These are phyloP conservation scores for Poecilia picta DNA, from an alignment of 2,797 vertebrate genomes.

Conservation along the genomic window DNA sequence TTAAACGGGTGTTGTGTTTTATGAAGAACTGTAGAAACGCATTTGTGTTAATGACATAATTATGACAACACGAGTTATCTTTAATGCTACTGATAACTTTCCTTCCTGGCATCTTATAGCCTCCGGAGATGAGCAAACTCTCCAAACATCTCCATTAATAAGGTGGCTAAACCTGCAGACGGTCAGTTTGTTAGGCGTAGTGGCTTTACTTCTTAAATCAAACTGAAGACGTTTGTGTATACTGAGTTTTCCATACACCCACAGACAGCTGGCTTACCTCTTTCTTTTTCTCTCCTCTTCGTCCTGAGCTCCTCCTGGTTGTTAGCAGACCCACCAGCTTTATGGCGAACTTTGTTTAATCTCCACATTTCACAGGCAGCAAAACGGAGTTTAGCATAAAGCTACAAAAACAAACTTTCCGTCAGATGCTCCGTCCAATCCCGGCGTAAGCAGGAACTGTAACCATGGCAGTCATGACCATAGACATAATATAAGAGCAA, in stretches of 20 bases:
- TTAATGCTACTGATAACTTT: neutral
- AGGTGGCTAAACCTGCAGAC: neutral
- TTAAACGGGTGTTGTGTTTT: neutral
- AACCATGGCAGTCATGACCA: neutral
- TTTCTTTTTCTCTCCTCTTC: constrained; percentile 79
- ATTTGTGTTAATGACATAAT: neutral
- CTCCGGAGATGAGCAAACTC: neutral
- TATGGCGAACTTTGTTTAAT: constrained; percentile 73
- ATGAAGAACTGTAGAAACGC: neutral
- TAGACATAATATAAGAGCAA: too few relatives aligned
- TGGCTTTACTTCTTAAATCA: neutral
- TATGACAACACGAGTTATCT: neutral
- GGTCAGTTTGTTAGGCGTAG: neutral
- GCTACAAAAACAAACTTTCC: neutral
- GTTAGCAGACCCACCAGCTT: constrained; percentile 50
- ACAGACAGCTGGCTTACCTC: constrained; percentile 46
- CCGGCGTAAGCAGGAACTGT: neutral
- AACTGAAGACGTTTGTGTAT: neutral
- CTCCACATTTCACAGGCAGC: constrained; percentile 75
- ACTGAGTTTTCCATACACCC: neutral
- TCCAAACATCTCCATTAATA: neutral
- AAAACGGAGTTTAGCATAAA: neutral
- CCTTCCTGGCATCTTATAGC: neutral
- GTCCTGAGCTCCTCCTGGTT: constrained; percentile 68
- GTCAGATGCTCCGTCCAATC: neutral